phyloP scores from a whole-genome alignment of 2,888 invertebrate genomes.

The Clistopyga incitator region DNA sequence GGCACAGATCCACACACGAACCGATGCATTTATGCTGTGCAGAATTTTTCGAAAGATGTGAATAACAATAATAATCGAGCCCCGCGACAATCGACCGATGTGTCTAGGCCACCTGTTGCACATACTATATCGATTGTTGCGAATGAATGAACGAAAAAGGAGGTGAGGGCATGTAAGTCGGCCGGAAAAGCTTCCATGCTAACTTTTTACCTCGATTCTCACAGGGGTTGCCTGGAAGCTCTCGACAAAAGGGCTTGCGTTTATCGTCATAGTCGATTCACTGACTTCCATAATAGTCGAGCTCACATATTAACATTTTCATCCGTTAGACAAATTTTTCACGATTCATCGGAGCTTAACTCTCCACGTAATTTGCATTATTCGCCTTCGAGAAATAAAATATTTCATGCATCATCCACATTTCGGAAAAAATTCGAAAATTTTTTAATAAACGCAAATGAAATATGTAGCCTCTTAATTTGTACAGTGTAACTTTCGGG shows the following conservation, averaged over 20 bases:
- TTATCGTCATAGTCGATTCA: slow-evolving; percentile 3
- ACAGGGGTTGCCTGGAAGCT: slow-evolving; percentile 30
- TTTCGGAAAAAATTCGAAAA: too few relatives aligned
- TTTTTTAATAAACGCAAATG: too few relatives aligned
- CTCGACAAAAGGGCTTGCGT: slow-evolving; percentile 31
- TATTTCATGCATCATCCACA: not conserved
- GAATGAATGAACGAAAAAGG: slow-evolving; percentile 69
- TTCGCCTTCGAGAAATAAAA: not conserved
- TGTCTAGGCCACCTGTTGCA: slow-evolving; percentile 74
- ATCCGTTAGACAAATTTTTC: not conserved
- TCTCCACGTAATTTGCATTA: not conserved
- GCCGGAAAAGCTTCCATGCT: slow-evolving; percentile 52
- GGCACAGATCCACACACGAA: too few relatives aligned
- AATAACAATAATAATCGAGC: slow-evolving; percentile 47
- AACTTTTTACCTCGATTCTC: slow-evolving; percentile 51
- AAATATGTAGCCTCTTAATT: too few relatives aligned
- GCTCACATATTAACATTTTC: not conserved
- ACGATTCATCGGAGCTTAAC: not conserved
- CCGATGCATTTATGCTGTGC: not conserved
- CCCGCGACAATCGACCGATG: slow-evolving; percentile 37
- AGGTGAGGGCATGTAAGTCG: not conserved
- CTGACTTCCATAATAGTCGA: slow-evolving; percentile 7
- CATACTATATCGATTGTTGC: slow-evolving; percentile 72
- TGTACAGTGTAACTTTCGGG: too few relatives aligned
- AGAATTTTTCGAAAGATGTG: not conserved